Conservation (phyloP, 2,113 vertebrate genomes). For the Gambusia holbrooki region DNA sequence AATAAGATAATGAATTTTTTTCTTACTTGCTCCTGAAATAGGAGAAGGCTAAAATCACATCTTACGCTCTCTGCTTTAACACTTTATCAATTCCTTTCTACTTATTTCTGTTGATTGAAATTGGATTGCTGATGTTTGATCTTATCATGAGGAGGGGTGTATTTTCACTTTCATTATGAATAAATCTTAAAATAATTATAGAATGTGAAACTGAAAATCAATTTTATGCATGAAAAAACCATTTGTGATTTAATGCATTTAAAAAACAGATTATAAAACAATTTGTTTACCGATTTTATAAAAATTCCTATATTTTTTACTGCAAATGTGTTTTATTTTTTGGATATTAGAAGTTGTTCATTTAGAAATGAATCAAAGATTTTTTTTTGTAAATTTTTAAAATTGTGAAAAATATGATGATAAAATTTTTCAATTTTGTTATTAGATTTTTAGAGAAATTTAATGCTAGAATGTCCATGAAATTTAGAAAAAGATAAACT, state of each 20-base stretch:
- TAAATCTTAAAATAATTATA: slow-evolving; percentile 42
- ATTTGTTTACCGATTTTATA: not conserved
- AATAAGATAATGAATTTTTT: too few species aligned
- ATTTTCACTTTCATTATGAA: slow-evolving; percentile 15
- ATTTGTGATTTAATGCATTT: not conserved
- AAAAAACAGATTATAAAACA: not conserved
- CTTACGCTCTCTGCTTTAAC: not conserved
- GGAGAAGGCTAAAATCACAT: too few species aligned
- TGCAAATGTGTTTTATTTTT: too few species aligned
- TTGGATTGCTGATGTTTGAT: slow-evolving; percentile 7
- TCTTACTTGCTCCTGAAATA: too few species aligned
- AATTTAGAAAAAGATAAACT: too few species aligned
- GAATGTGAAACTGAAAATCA: slow-evolving; percentile 32
- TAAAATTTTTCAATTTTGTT: too few species aligned
- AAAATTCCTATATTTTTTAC: not conserved
- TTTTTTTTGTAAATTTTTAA: not conserved
- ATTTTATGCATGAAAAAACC: slow-evolving; percentile 2
- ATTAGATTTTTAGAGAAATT: too few species aligned
- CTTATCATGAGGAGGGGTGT: slow-evolving; percentile 16
- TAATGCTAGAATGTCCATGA: too few species aligned
- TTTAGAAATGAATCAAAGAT: too few species aligned
- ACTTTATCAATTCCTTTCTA: not conserved
- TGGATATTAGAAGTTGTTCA: too few species aligned
- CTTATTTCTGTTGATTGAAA: slow-evolving; percentile 21
- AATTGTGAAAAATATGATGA: too few species aligned